phyloP scores from a whole-genome alignment of 1,140 invertebrate genomes.

The Frieseomelitta varia region DNA sequence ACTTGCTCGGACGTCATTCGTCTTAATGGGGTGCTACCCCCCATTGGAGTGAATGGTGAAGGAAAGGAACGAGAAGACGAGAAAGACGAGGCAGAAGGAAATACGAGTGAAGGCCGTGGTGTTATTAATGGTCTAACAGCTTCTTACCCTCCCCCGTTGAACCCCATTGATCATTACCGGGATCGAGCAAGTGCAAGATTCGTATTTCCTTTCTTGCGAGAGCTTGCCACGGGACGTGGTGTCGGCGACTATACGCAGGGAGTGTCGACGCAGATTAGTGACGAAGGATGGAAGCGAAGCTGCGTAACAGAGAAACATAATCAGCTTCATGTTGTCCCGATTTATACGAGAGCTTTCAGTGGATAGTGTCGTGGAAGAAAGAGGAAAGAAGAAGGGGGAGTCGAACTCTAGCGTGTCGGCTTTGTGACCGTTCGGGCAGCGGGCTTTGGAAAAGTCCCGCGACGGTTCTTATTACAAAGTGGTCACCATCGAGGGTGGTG shows the following conservation, averaged over 20 bases:
- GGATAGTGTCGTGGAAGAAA: constrained; percentile 39
- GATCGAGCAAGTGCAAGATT: neutral
- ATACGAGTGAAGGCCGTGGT: neutral
- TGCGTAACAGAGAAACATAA: neutral
- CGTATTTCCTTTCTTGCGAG: neutral
- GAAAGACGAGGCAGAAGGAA: neutral
- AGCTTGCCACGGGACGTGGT: no score
- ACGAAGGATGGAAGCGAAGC: neutral
- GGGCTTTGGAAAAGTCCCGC: constrained; percentile 47
- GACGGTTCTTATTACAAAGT: constrained; percentile 19
- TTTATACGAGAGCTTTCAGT: constrained; percentile 54
- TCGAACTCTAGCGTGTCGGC: neutral
- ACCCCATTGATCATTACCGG: neutral
- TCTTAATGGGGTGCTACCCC: neutral
- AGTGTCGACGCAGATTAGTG: neutral
- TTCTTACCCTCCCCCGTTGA: neutral
- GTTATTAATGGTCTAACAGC: neutral
- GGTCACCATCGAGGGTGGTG: constrained; percentile 33
- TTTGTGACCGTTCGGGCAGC: constrained; percentile 59
- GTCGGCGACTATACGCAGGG: no score
- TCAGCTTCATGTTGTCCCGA: constrained; percentile 57
- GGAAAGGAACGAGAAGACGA: neutral
- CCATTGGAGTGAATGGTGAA: neutral
- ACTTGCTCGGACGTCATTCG: neutral
- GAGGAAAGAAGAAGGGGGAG: constrained; percentile 13